These are phyloP conservation scores for Ploceus nigricollis DNA, from an alignment of 2,113 vertebrate species.

Conservation along the genomic window DNA sequence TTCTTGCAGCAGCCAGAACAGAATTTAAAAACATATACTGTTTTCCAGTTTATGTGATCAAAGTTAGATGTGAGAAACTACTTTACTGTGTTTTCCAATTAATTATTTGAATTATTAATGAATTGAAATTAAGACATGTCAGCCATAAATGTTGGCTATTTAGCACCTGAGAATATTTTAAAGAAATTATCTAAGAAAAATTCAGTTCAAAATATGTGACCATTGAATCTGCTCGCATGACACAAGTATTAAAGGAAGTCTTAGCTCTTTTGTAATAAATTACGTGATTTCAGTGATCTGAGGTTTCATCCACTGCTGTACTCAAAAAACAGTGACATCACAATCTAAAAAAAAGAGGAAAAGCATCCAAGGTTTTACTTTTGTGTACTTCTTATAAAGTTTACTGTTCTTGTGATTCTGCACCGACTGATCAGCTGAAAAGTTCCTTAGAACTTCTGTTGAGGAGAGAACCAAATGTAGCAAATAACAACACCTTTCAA, in stretches of 20 bases:
- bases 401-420: background rate
- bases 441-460: background rate
- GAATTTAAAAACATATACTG: background rate
- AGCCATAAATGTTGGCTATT: background rate
- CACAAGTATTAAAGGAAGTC: background rate
- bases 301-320: background rate
- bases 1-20: background rate
- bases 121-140: background rate
- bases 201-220: background rate
- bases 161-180: background rate
- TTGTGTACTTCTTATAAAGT: background rate
- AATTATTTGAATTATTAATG: no score
- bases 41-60: background rate
- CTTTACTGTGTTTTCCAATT: background rate
- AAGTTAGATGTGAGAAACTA: background rate
- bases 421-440: background rate
- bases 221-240: background rate
- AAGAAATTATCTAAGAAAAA: background rate
- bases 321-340: background rate
- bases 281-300: background rate
- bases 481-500: slow-evolving; percentile 53
- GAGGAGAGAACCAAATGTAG: slow-evolving; percentile 35
- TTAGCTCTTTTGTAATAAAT: background rate
- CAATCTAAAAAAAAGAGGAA: background rate
- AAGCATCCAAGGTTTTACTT: background rate